phyloP scores from a whole-genome alignment of 2,888 invertebrate species.

The Gymnoscelis rufifasciata region DNA sequence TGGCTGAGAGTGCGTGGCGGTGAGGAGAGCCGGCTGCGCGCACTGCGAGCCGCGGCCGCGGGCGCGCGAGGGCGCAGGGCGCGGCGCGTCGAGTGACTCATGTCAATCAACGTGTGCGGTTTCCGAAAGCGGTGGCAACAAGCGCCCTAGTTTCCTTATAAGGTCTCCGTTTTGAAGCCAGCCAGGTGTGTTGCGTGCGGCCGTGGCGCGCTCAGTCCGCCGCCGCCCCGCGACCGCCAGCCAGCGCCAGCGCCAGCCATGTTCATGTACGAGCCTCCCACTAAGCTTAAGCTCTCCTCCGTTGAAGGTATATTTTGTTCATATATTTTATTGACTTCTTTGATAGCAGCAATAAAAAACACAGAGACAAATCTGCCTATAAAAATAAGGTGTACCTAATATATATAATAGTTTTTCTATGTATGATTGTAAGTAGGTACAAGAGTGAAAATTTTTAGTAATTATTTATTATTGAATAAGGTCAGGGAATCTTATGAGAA shows the following conservation, averaged over 20 bases:
- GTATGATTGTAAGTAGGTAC: too few species aligned
- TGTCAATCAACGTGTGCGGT: constrained; percentile 74
- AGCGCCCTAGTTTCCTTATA: constrained; percentile 81
- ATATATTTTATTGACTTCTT: too few species aligned
- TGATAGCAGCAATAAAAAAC: too few species aligned
- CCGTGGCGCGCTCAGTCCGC: constrained; percentile 27
- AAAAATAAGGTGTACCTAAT: too few species aligned
- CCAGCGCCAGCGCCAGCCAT: constrained; percentile 69
- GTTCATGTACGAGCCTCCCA: constrained; percentile 87
- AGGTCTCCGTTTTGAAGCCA: constrained; percentile 78
- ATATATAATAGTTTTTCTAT: too few species aligned
- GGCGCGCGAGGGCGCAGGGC: constrained; percentile 16
- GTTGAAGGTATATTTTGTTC: constrained; percentile 81
- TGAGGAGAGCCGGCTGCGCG: constrained; percentile 8
- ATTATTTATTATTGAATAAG: too few species aligned
- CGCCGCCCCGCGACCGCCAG: constrained; percentile 39
- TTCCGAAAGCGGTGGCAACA: constrained; percentile 66
- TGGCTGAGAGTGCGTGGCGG: too few species aligned
- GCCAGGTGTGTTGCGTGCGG: constrained; percentile 41
- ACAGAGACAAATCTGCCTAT: too few species aligned
- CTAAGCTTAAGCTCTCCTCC: constrained; percentile 85
- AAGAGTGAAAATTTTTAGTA: too few species aligned
- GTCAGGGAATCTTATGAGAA: too few species aligned
- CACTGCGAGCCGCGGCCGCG: constrained; percentile 2
- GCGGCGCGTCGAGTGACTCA: constrained; percentile 50